Evolutionary conservation across 2,797 vertebrate species (phyloP).

Genomic region (Xyrichtys novacula): DNA sequence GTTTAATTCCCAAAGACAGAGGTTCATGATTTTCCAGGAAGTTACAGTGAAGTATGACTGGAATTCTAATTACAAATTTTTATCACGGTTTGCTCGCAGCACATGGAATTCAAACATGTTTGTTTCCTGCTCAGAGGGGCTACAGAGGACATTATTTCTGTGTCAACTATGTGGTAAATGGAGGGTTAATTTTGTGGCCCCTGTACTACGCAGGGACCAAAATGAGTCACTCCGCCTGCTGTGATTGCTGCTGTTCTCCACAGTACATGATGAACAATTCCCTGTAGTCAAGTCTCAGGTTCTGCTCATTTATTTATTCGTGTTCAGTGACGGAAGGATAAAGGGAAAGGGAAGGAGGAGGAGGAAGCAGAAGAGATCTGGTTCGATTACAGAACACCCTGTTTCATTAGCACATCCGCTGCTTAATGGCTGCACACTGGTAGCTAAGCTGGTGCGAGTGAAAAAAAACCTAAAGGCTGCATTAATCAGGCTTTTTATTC

Average conservation of each 20-base stretch:
- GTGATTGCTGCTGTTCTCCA: constrained; percentile 78
- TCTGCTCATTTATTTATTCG: constrained; percentile 78
- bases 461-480: constrained; percentile 76
- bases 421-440: constrained; percentile 65
- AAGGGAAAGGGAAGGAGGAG: constrained; percentile 56
- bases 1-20: constrained; percentile 58
- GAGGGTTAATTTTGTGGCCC: constrained; percentile 58
- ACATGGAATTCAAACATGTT: constrained; percentile 59
- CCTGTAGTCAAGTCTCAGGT: constrained; percentile 74
- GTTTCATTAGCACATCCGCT: constrained; percentile 73
- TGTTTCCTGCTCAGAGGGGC: constrained; percentile 54
- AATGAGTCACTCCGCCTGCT: constrained; percentile 70
- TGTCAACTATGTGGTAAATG: constrained; percentile 36
- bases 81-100: constrained; percentile 41
- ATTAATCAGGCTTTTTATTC: constrained; percentile 78
- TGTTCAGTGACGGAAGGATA: constrained; percentile 60
- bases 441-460: constrained; percentile 65
- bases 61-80: constrained; percentile 66
- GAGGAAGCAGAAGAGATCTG: constrained; percentile 55
- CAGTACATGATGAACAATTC: constrained; percentile 74
- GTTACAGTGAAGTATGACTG: constrained; percentile 49
- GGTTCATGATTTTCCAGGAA: constrained; percentile 61
- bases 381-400: constrained; percentile 66
- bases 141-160: constrained; percentile 28
- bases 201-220: constrained; percentile 56